Evolutionary conservation across 2,888 invertebrate species (phyloP), one percentile per base, ranked within the genome.

Genomic region (Bellardia bayeri): DNA sequence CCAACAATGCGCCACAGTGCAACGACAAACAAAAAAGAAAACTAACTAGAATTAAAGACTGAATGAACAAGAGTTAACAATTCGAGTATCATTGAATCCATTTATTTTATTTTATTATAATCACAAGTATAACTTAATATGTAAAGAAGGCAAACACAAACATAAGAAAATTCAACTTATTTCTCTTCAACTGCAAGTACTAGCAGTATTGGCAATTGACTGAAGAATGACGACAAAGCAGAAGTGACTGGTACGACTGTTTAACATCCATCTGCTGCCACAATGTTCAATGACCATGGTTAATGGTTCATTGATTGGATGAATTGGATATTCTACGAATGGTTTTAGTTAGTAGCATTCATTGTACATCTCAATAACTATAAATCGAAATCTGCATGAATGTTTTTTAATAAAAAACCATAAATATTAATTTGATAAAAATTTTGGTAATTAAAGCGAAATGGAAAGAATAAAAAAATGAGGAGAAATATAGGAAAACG

Each of bases 91-190:
- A 71, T 78, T 54, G 54, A 54, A 54, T 51, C 8, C 64, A 61
- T 69, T 69, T 79, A 69, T 79, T 69, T 69, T 79, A 69, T 79
- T 37, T 49, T 33, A 79, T 68, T 56, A 16, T 45, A 51, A 78
- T 64, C 56, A 40, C 56, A 58, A 11, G 33, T 58, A 16, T 79
- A 69, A 51, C 11, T 69, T 23, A 45, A 58, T 42, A 13, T 40
- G 37, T 45, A 3, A 40, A 16, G 7, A 56, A 5, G 23, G 14
- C 16, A 56, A 37, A 37, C 13, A 74, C 2, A 33, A 23, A 37
- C 9, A 37, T 5, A 4, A 9, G 45, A 45, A 45, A 45, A 45
- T 13, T 51, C 54, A 33, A 37, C 37, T 45, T 45, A 40, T 23
- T 16, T 8, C 16, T n/a, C 37, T 40, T 64, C 40, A 37, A 40